Evolutionary conservation across 2,113 vertebrate genomes (phyloP).

Genomic region (Parotia lawesii): DNA sequence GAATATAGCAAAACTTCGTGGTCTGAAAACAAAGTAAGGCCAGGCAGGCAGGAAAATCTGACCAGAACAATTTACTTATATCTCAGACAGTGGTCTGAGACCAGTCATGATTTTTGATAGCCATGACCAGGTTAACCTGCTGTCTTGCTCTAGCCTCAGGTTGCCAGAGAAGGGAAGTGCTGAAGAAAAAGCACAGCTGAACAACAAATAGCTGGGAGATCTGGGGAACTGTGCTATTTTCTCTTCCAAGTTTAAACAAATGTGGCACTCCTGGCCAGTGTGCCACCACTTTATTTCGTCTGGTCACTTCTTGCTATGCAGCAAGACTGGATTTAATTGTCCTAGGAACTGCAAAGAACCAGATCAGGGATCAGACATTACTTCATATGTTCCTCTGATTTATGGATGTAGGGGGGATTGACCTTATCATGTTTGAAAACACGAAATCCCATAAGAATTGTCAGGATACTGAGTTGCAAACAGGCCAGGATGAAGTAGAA

Average conservation of each 20-base stretch:
- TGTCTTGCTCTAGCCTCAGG: not conserved
- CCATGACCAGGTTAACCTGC: not conserved
- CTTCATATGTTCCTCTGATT: not conserved
- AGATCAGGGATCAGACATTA: not conserved
- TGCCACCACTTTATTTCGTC: not conserved
- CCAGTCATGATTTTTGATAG: not conserved
- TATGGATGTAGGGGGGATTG: not conserved
- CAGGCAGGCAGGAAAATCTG: not conserved
- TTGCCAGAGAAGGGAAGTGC: not conserved
- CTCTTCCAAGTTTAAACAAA: not conserved
- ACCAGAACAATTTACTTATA: not conserved
- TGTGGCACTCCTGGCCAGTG: fast-evolving
- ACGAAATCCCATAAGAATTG: not conserved
- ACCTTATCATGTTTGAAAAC: not conserved
- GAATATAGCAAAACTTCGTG: not conserved
- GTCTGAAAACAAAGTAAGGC: not conserved
- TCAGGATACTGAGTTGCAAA: not conserved
- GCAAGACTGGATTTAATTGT: not conserved
- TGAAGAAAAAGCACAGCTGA: not conserved
- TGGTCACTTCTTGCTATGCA: not conserved
- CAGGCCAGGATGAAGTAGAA: not conserved
- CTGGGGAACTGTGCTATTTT: not conserved
- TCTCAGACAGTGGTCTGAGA: not conserved
- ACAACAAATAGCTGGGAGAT: not conserved
- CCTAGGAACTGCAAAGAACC: not conserved